Conservation (phyloP, 1,140 invertebrate species). For the Gerris buenoi region DNA sequence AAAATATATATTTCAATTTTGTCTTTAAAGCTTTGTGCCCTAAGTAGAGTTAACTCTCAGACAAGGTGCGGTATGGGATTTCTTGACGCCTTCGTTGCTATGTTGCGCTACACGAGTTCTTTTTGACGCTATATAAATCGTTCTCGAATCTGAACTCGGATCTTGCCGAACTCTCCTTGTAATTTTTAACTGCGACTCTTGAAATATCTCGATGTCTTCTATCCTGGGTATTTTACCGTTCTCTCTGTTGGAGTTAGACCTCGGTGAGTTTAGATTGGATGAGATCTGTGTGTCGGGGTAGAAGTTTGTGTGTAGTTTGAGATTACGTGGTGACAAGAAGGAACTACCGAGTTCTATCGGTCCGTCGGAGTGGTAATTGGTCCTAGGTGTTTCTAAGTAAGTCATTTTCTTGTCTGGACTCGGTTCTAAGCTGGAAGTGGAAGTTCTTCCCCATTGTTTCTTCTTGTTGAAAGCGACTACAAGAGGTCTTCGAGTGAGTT, state of each 20-base stretch:
- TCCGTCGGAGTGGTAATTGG: background rate
- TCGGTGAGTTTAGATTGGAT: background rate
- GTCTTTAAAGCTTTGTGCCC: no score
- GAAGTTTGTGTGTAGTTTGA: background rate
- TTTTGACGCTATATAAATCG: background rate
- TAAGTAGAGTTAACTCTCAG: background rate
- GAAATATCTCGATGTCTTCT: constrained; percentile 22
- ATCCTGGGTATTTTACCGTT: constrained; percentile 13
- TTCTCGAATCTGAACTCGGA: background rate
- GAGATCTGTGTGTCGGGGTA: background rate
- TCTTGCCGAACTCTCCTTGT: background rate
- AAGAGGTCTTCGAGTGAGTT: constrained; percentile 17
- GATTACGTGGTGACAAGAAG: background rate
- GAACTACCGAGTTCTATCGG: background rate
- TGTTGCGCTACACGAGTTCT: background rate
- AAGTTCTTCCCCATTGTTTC: constrained; percentile 3
- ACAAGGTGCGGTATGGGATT: background rate
- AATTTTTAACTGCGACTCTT: constrained; percentile 20
- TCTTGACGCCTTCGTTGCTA: background rate
- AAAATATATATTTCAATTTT: no score
- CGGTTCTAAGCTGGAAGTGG: constrained; percentile 8
- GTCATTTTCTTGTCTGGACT: constrained; percentile 1
- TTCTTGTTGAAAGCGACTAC: constrained; percentile 20
- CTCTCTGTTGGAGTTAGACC: background rate
- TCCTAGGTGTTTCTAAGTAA: background rate